Evolutionary conservation across 2,888 invertebrate genomes (phyloP).

Genomic region (Pediacus dermestoides): DNA sequence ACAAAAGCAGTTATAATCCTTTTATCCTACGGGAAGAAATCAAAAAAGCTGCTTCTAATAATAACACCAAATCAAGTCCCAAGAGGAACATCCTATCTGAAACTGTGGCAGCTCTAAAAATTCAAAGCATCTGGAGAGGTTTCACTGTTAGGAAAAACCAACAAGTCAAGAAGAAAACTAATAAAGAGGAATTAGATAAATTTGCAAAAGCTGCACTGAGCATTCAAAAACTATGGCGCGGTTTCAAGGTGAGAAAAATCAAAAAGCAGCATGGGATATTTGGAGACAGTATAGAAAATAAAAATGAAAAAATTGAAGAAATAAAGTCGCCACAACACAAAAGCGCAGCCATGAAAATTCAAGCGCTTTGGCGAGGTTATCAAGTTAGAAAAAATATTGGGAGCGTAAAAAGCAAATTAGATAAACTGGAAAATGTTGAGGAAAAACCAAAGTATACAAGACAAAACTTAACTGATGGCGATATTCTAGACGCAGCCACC

Average conservation of each 20-base stretch:
- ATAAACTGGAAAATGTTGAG: slow-evolving; percentile 13
- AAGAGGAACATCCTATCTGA: slow-evolving; percentile 5
- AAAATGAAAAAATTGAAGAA: slow-evolving; percentile 11
- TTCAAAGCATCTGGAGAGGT: slow-evolving; percentile 29
- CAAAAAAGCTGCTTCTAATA: slow-evolving; percentile 18
- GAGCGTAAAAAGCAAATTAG: slow-evolving; percentile 7
- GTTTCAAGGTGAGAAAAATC: slow-evolving; percentile 16
- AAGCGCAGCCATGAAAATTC: slow-evolving; percentile 22
- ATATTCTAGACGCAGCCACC: slow-evolving; percentile 54
- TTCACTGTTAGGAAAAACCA: slow-evolving; percentile 15
- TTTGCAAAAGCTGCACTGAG: slow-evolving; percentile 10
- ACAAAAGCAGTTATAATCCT: slow-evolving; percentile 25
- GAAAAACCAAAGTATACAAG: not conserved
- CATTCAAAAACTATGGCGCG: slow-evolving; percentile 18
- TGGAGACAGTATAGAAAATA: slow-evolving; percentile 8
- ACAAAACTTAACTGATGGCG: not conserved
- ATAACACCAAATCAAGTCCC: not conserved
- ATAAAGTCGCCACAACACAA: slow-evolving; percentile 2
- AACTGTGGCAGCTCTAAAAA: slow-evolving; percentile 21
- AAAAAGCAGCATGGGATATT: slow-evolving; percentile 9
- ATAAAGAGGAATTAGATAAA: slow-evolving; percentile 6
- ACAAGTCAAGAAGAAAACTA: not conserved
- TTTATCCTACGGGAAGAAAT: slow-evolving; percentile 27
- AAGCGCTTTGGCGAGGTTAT: slow-evolving; percentile 33
- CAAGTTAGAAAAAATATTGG: slow-evolving; percentile 30